These are phyloP conservation scores for Phodopus roborovskii DNA, from an alignment of 2,113 vertebrate genomes.

Conservation along the genomic window DNA sequence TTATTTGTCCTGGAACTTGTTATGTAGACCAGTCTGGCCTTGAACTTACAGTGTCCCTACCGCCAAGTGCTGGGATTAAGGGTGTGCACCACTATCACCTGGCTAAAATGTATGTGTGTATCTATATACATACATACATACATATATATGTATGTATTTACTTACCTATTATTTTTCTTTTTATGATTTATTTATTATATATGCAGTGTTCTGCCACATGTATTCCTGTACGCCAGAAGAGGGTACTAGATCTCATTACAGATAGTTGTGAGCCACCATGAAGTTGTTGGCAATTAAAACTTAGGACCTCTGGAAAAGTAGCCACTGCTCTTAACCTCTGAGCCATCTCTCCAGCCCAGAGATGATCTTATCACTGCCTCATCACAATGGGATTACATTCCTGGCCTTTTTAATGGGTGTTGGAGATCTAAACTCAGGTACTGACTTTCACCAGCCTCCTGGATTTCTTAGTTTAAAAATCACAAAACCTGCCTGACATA, in stretches of 20 bases:
- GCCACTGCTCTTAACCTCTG: too few relatives aligned
- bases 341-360: background rate
- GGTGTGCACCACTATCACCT: background rate
- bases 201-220: too few relatives aligned
- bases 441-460: background rate
- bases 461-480: conserved; percentile 24
- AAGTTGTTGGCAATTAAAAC: too few relatives aligned
- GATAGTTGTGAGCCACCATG: too few relatives aligned
- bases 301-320: too few relatives aligned
- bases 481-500: background rate
- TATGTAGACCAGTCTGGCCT: background rate
- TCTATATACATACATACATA: too few relatives aligned
- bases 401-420: background rate
- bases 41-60: background rate
- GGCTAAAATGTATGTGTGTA: background rate
- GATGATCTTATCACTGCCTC: background rate
- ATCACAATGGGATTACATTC: background rate
- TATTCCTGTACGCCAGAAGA: too few relatives aligned
- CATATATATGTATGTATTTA: too few relatives aligned
- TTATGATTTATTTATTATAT: too few relatives aligned
- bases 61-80: background rate
- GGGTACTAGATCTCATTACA: too few relatives aligned
- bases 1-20: background rate
- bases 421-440: background rate
- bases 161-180: too few relatives aligned